Percentiles rank a stretch among this genome's conserved stretches.
These are phyloP conservation scores for Musca domestica DNA, from an alignment of 1,140 invertebrate species.

Conservation along the genomic window DNA sequence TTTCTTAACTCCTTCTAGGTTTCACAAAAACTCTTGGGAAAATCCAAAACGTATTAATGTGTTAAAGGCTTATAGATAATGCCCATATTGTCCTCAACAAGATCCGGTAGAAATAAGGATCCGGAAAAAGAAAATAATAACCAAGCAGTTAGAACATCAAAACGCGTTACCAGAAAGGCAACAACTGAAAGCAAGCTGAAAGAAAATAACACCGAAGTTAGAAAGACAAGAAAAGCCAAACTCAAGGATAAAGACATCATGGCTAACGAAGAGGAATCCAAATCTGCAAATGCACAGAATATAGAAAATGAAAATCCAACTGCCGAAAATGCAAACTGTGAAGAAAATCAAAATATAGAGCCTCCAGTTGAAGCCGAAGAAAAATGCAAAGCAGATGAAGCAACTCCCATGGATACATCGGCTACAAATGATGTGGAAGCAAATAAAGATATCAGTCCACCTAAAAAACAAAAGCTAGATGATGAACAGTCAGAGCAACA, in stretches of 20 bases:
- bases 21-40: too few relatives aligned
- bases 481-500: not conserved
- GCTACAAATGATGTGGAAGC: too few relatives aligned
- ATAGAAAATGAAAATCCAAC: not conserved
- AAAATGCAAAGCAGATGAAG: too few relatives aligned
- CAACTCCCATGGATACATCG: too few relatives aligned
- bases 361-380: too few relatives aligned
- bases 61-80: too few relatives aligned
- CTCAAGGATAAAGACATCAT: not conserved
- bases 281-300: not conserved
- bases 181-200: not conserved
- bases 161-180: not conserved
- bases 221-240: not conserved
- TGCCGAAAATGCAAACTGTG: not conserved
- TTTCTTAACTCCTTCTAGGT: too few relatives aligned
- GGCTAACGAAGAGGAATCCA: too few relatives aligned
- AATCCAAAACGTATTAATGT: too few relatives aligned
- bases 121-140: not conserved
- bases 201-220: not conserved
- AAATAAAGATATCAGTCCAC: too few relatives aligned
- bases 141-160: not conserved
- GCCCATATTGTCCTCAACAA: not conserved
- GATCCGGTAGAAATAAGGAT: not conserved
- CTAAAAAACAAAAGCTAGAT: too few relatives aligned
- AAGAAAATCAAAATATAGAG: not conserved